Evolutionary conservation across 2,888 invertebrate genomes (phyloP).

Genomic region (Nineta flava): DNA sequence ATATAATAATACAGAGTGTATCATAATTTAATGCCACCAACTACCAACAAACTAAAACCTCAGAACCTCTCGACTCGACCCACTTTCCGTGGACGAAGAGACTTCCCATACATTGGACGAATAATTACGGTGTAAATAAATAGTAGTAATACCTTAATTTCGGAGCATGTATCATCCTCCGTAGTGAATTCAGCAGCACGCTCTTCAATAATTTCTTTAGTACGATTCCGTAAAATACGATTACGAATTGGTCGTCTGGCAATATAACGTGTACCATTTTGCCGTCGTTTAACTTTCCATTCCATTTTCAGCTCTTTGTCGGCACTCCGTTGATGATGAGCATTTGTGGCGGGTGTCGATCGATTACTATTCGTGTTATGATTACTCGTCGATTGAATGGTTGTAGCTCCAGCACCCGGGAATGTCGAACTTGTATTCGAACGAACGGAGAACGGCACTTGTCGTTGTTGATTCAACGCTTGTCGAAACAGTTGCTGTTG

Average conservation of each 20-base stretch:
- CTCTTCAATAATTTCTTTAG: conserved; percentile 47
- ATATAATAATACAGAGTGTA: no score
- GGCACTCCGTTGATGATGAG: not conserved
- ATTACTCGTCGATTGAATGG: not conserved
- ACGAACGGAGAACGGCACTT: conserved; percentile 4
- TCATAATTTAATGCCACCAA: no score
- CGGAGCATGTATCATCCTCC: conserved; percentile 64
- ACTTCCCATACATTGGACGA: no score
- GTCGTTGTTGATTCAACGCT: conserved; percentile 28
- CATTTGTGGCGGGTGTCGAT: no score
- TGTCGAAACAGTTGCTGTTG: conserved; percentile 48
- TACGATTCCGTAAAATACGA: conserved; percentile 47
- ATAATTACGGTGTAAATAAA: no score
- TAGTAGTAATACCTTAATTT: conserved; percentile 39
- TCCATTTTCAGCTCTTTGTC: conserved; percentile 34
- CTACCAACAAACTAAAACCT: no score
- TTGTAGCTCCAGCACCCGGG: conserved; percentile 31
- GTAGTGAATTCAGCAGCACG: conserved; percentile 47
- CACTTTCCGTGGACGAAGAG: no score
- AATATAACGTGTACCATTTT: conserved; percentile 63
- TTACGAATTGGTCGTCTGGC: conserved; percentile 52
- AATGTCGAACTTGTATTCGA: conserved; percentile 29
- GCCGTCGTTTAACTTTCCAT: conserved; percentile 62
- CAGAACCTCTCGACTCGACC: no score
- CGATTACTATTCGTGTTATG: not conserved